Percentiles rank a stretch among this genome's conserved stretches.
These are phyloP conservation scores for Leptobrachium leishanense DNA, from an alignment of 2,113 vertebrate genomes.

Conservation along the genomic window DNA sequence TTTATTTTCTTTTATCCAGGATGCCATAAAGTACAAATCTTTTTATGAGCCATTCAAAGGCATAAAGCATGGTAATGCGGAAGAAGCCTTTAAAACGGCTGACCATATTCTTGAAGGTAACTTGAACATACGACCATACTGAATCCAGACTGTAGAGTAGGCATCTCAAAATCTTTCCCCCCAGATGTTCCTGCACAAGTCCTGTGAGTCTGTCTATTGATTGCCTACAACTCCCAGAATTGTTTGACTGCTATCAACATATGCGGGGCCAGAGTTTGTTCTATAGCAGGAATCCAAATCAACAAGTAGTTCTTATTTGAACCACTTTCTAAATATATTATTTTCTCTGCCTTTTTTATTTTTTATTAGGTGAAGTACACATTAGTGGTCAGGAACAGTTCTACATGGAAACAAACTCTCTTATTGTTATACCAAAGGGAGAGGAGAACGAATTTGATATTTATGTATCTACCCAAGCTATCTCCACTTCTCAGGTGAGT, in stretches of 20 bases:
- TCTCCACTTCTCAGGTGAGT: constrained; percentile 54
- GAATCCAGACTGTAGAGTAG: too few species aligned
- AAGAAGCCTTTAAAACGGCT: constrained; percentile 59
- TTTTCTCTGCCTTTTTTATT: too few species aligned
- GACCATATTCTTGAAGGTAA: constrained; percentile 65
- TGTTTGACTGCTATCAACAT: too few species aligned
- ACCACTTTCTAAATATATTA: too few species aligned
- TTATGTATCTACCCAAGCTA: constrained; percentile 52
- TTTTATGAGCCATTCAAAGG: constrained; percentile 59
- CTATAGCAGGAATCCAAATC: too few species aligned
- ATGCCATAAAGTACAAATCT: constrained; percentile 60
- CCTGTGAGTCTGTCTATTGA: too few species aligned
- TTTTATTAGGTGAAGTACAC: constrained; percentile 53
- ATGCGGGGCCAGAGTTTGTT: too few species aligned
- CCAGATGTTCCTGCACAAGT: too few species aligned
- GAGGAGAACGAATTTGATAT: constrained; percentile 60
- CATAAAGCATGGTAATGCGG: constrained; percentile 60
- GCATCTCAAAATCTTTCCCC: too few species aligned
- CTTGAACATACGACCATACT: too few species aligned
- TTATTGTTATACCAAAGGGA: constrained; percentile 55
- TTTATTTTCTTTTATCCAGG: constrained; percentile 49
- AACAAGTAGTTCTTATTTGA: too few species aligned
- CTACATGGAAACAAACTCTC: constrained; percentile 59
- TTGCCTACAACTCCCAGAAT: too few species aligned
- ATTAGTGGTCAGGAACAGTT: constrained; percentile 64